Conservation (phyloP, 2,797 vertebrate genomes). For the Artibeus jamaicensis region DNA sequence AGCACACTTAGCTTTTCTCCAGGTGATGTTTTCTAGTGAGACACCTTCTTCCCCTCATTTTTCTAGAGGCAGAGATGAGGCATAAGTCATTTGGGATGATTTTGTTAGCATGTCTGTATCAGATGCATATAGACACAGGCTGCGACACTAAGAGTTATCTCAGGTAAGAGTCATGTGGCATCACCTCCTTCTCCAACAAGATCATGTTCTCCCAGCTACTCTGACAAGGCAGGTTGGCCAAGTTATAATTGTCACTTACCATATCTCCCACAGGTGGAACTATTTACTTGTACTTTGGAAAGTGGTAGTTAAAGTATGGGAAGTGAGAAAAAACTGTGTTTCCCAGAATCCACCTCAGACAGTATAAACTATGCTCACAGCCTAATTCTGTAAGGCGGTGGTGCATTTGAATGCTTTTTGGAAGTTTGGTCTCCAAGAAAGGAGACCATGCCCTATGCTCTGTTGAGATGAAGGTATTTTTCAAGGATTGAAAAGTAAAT, state of each 20-base stretch:
- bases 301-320: background rate
- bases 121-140: background rate
- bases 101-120: background rate
- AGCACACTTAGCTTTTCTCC: background rate
- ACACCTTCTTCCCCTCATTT: background rate
- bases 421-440: background rate
- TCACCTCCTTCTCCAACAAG: background rate
- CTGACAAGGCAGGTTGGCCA: background rate
- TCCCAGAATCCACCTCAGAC: background rate
- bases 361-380: background rate
- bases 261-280: background rate
- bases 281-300: constrained; percentile 6
- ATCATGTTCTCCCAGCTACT: background rate
- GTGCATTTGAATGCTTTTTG: background rate
- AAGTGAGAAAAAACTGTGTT: background rate
- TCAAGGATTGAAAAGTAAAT: background rate
- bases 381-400: background rate
- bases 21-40: background rate
- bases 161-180: background rate
- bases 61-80: background rate
- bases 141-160: background rate
- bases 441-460: fast-evolving
- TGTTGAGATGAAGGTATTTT: background rate
- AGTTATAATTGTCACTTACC: background rate
- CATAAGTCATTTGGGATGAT: background rate